Evolutionary conservation across 2,888 invertebrate species (phyloP).

Genomic region (Trichogramma dendrolimi): DNA sequence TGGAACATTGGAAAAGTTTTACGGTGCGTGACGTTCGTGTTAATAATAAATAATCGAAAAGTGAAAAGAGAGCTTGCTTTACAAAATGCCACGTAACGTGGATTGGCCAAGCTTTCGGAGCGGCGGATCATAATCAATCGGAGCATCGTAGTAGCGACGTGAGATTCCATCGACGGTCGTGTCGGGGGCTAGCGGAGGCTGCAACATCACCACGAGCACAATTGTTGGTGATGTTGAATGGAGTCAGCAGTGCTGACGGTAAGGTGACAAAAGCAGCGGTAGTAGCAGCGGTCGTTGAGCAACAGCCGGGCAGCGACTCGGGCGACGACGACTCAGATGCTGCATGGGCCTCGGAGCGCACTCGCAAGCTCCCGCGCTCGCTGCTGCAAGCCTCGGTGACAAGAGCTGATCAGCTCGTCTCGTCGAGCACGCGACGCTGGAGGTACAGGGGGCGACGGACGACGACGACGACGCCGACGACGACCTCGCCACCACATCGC

Average conservation of each 20-base stretch:
- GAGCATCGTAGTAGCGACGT: no score
- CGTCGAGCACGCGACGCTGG: background rate
- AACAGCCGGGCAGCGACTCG: constrained; percentile 1
- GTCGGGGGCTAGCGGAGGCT: background rate
- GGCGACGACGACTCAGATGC: constrained; percentile 3
- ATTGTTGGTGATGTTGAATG: constrained; percentile 27
- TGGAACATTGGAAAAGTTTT: no score
- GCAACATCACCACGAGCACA: background rate
- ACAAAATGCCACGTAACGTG: no score
- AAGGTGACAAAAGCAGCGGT: constrained; percentile 21
- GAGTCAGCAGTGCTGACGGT: constrained; percentile 15
- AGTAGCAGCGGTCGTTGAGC: background rate
- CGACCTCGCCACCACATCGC: no score
- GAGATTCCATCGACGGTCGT: background rate
- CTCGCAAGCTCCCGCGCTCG: background rate
- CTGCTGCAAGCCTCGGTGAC: no score
- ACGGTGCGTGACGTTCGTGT: no score
- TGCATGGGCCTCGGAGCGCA: background rate
- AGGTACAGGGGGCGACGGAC: background rate
- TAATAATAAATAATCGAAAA: no score
- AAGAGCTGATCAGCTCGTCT: background rate
- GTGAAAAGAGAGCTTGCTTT: no score
- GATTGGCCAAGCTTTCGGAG: no score
- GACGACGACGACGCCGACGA: constrained; percentile 2
- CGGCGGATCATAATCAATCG: no score